Base-by-base conservation (phyloP, 2,888 invertebrate genomes). In the Choristoneura rosaceana region DNA sequence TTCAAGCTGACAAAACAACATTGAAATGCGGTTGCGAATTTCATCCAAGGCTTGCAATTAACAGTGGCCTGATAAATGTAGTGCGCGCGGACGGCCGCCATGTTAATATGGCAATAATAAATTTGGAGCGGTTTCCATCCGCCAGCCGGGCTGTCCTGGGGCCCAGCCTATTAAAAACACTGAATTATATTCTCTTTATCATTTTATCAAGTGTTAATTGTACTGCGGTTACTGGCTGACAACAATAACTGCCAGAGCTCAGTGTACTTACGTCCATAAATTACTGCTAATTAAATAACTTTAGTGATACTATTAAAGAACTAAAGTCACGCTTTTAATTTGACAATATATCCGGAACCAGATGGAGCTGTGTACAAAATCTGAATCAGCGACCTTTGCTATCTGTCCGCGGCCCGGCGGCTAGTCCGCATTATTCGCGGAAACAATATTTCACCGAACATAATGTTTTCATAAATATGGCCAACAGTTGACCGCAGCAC, bases 71-170 rank as follows among this genome's bases (percentile, higher is more conserved):
- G 90, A 90, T 89, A 87, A 38, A 38, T 38, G 38, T 87, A 91
- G 86, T 90, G 89, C 88, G 85, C 82, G 83, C 82, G 81, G 82
- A 71, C 70, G 71, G 74, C 76, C 70, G 76, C 84, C 84, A 84
- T 86, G 90, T 89, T 92, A 90, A 92, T 92, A 91, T 88, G 87
- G 87, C 90, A 90, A 93, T 91, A 91, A 91, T 92, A 91, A 91
- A 92, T 92, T 92, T 88, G 79, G 79, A 84, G 87, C 83, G 88
- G 89, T 89, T 87, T 85, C 82, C 89, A 87, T 86, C 84, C 81
- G 79, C 77, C 82, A 80, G 76, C 78, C 79, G 74, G 79, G 77
- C 83, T 82, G 86, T 83, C 84, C 87, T 76, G 82, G 78, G 78
- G 79, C 79, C 79, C 78, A 69, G 74, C 78, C 81, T 84, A 88